Evolutionary conservation across 2,797 vertebrate species (phyloP).

Genomic region (Pantherophis vulpinus): DNA sequence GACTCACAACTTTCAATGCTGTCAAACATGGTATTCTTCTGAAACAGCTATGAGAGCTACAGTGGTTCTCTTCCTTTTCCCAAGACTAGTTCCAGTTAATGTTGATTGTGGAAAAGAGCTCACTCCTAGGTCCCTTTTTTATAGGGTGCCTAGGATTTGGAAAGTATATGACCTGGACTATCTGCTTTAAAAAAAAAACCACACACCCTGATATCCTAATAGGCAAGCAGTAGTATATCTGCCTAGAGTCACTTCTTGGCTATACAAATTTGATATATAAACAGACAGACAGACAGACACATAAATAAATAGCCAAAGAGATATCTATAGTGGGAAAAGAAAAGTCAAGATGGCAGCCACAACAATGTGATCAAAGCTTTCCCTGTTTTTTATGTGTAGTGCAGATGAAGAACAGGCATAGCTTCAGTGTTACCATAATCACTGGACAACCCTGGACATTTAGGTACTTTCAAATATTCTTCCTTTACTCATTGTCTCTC

Average conservation of each 20-base stretch:
- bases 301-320: neutral
- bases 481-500: neutral
- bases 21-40: neutral
- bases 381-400: neutral
- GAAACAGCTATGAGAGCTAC: neutral
- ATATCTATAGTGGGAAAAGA: neutral
- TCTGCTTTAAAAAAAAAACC: neutral
- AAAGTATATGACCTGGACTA: neutral
- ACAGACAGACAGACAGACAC: neutral
- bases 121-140: neutral
- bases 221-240: neutral
- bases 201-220: neutral
- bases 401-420: neutral
- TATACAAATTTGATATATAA: no score
- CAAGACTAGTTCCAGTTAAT: neutral
- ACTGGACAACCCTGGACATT: neutral
- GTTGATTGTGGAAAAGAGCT: neutral
- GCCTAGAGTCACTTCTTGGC: no score
- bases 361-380: neutral
- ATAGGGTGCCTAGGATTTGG: neutral
- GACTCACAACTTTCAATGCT: neutral
- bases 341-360: neutral
- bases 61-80: neutral
- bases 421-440: neutral
- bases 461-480: neutral